Base-by-base conservation (phyloP, 2,888 invertebrate genomes). In the Lagria hirta region DNA sequence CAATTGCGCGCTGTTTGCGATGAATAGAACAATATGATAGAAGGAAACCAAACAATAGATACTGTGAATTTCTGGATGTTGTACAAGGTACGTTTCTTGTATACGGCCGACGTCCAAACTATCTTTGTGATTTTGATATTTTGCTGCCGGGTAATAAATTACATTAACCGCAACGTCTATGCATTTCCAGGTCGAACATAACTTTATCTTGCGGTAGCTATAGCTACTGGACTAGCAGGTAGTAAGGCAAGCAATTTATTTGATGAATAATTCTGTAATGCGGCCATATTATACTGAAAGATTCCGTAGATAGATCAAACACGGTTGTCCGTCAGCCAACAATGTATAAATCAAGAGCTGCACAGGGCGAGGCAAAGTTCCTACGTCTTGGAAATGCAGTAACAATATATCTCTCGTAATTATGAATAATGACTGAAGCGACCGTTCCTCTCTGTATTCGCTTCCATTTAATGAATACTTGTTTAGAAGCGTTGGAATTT, bases 371-470 rank as follows among this genome's bases (percentile, higher is more conserved):
- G 28, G 22, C 28, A 12, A 8, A 7, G 23, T 29, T 29, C 29
- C 33, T 33, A 22, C 43, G 33, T 43, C 43, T 43, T 43, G 43
- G 22, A 43, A 43, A 26, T 38, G 27, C 37, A 38, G 22, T 20
- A 44, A 43, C 35, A 36, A 47, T 47, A 47, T 47, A 42, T 47
- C 46, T 41, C 36, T 20, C 32, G 27, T 47, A 47, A 47, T 47
- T 47, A 42, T 47, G 42, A 47, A 47, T 41, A 47, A 47, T 47
- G 42, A 42, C 35, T 41, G 24, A 26, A 45, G 16, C 45, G 41
- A 35, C 41, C 45, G 45, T 41, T 40, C 35, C 41, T 34, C 45
- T 45, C 41, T 45, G 40, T 40, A n/a, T n/a, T 34, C 41, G 41
- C 35, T 45, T 41, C 40, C 26, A 40, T 34, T 45, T 45, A 44